Evolutionary conservation across 2,113 vertebrate genomes (phyloP), one percentile per base, ranked within the genome.

Genomic region (Verasper variegatus): DNA sequence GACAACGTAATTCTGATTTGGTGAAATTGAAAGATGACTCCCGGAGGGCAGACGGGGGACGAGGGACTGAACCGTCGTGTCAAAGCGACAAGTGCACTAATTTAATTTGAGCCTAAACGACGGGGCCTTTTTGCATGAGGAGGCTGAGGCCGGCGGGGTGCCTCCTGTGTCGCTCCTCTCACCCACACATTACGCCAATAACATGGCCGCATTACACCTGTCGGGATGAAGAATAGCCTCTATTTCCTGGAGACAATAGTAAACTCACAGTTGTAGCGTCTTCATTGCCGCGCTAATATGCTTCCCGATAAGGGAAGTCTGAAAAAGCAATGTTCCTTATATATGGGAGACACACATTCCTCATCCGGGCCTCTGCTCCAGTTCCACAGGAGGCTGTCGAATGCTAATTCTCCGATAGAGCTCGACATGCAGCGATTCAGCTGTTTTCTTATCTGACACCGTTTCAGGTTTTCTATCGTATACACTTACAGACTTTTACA

Each of bases 1-100:
- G 89, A 92, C 81, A 82, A 74, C 73, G 64, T 81, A 76, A 87
- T 90, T 91, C 80, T 77, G 72, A 77, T 71, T 84, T 88, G 15
- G 45, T 56, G 57, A 80, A 75, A 87, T 84, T 88, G 84, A 88
- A 85, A 78, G 81, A 80, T 81, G 78, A 68, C 78, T 85, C 71
- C 75, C 7, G 20, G 75, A 4, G 80, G 67, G 73, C 66, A 62
- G 63, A 68, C 21, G 24, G 55, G 68, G 47, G 74, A 57, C 45
- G 40, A 54, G 84, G 69, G 74, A 88, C 57, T 60, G 65, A 76
- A 56, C 84, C 45, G 54, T 18, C 0, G 17, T 88, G 85, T 90
- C 86, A 88, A 80, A 77, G 61, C 84, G 89, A 88, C 90, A 90
- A 74, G 76, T 20, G 18, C 62, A 54, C 69, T 88, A 75, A 92